These are phyloP conservation scores for Lycocerus yunnanus DNA, from an alignment of 2,888 invertebrate species.

Conservation along the genomic window DNA sequence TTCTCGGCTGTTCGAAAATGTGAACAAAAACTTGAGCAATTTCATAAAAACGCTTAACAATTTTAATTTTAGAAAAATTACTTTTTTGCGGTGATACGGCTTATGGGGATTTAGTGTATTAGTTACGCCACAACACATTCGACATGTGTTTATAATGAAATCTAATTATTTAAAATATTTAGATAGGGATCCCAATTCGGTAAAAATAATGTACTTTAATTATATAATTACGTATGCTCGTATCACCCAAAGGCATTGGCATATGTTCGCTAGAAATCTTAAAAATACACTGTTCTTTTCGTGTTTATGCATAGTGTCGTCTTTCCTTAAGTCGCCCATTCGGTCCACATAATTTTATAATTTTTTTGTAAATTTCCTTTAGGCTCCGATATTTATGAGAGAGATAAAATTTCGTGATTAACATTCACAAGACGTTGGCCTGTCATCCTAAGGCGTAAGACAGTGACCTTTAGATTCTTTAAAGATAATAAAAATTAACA, in stretches of 20 bases:
- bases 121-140: conserved; percentile 28
- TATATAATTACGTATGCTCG: conserved; percentile 49
- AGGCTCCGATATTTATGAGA: conserved; percentile 31
- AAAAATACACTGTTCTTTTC: conserved; percentile 14
- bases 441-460: conserved; percentile 33
- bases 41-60: background rate
- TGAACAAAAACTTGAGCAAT: background rate
- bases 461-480: conserved; percentile 30
- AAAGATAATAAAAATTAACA: conserved; percentile 25
- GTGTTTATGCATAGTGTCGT: background rate
- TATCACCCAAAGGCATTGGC: conserved; percentile 34
- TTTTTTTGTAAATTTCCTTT: conserved; percentile 14
- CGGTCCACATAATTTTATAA: conserved; percentile 18
- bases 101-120: background rate
- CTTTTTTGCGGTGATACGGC: background rate
- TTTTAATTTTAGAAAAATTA: background rate
- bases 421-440: conserved; percentile 31
- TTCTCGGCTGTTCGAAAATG: background rate
- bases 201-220: conserved; percentile 48
- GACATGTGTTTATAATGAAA: conserved; percentile 45
- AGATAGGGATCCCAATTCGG: conserved; percentile 44
- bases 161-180: conserved; percentile 44
- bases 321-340: background rate
- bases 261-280: conserved; percentile 19
- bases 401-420: conserved; percentile 32